phyloP scores from a whole-genome alignment of 92 coral and sea anemone genomes.

The Anthopleura xanthogrammica region DNA sequence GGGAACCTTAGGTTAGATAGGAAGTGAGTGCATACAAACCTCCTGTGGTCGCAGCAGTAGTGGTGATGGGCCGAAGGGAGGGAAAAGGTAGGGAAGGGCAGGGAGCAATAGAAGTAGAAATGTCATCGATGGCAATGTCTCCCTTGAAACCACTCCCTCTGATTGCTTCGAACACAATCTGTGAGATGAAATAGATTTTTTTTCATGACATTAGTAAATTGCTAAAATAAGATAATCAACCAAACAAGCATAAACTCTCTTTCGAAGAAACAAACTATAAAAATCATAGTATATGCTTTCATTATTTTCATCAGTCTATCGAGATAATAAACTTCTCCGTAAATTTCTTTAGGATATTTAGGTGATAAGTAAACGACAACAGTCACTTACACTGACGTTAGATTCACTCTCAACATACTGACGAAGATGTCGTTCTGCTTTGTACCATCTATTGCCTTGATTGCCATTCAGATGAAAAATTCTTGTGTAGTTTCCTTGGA shows the following conservation, averaged over 20 bases:
- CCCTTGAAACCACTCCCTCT: conserved; percentile 23
- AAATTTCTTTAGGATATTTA: no score
- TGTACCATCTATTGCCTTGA: conserved; percentile 25
- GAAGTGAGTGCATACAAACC: background rate
- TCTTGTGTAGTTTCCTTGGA: background rate
- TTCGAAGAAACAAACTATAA: no score
- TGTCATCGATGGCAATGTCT: conserved; percentile 27
- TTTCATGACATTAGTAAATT: no score
- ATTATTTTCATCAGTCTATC: no score
- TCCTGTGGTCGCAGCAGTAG: background rate
- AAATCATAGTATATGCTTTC: no score
- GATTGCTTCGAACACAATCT: conserved; percentile 24
- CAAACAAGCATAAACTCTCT: no score
- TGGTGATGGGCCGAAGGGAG: background rate
- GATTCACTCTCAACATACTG: background rate
- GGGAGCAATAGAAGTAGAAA: background rate
- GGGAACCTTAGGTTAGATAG: no score
- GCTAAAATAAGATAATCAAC: no score
- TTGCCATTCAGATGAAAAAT: conserved; percentile 20
- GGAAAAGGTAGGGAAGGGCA: background rate
- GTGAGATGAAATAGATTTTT: background rate
- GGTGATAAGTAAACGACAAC: no score
- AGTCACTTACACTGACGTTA: conserved; percentile 1
- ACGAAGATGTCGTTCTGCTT: conserved; percentile 1
- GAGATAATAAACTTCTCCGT: no score